A percentile compares a stretch with the other conserved stretches of the same genome.
phyloP scores from a whole-genome alignment of 2,113 vertebrate genomes.

The Camelus bactrianus region DNA sequence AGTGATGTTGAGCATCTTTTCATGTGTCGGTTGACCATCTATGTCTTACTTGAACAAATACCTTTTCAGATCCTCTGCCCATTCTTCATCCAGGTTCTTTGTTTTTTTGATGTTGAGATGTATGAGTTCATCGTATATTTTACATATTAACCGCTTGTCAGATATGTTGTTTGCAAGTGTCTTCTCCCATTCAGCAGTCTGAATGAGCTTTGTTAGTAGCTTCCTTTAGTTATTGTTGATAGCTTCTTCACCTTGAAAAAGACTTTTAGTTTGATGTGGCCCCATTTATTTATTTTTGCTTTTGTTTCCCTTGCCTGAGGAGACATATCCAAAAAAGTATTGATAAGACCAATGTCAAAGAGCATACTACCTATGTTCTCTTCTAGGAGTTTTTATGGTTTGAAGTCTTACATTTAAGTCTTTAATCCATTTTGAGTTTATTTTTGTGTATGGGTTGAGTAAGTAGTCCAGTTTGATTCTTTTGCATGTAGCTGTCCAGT shows the following conservation, averaged over 20 bases:
- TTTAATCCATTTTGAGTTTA: background rate
- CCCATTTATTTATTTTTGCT: background rate
- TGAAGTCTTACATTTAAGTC: background rate
- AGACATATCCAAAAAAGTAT: background rate
- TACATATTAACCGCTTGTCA: background rate
- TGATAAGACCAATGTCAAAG: background rate
- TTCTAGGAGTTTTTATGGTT: background rate
- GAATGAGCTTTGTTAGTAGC: too few relatives aligned
- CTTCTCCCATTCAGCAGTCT: background rate
- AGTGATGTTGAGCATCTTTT: background rate
- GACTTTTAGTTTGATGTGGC: background rate
- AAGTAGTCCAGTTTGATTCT: background rate
- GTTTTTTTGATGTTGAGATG: background rate
- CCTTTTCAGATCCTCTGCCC: background rate
- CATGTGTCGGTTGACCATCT: background rate
- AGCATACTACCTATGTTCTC: background rate
- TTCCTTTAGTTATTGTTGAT: background rate
- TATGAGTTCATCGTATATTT: background rate
- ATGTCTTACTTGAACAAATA: background rate
- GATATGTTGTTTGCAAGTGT: background rate
- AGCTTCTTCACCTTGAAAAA: background rate
- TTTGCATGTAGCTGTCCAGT: background rate
- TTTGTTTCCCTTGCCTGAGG: background rate
- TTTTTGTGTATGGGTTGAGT: background rate
- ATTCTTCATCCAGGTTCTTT: background rate